Conservation (phyloP, 2,113 vertebrate genomes). For the Penelope pileata region DNA sequence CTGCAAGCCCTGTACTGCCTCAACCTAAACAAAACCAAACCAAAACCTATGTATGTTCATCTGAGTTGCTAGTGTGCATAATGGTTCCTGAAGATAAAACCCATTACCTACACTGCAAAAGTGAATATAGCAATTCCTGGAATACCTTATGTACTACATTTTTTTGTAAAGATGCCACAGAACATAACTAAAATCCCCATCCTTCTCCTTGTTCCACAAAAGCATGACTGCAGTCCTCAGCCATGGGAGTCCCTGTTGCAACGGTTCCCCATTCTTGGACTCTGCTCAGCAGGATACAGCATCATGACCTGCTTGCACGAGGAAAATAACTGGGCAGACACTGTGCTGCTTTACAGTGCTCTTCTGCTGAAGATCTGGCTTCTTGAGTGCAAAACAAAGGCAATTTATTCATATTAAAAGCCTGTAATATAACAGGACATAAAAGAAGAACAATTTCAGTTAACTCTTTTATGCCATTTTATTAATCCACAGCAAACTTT, state of each 20-base stretch:
- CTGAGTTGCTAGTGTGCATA: neutral
- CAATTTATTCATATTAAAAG: neutral
- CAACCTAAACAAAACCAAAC: neutral
- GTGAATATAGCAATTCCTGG: neutral
- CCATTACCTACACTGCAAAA: neutral
- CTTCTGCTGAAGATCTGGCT: slow-evolving; percentile 17
- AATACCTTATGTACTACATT: neutral
- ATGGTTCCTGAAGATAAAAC: neutral
- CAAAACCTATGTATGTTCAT: neutral
- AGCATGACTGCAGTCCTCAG: neutral
- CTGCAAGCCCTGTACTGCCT: neutral
- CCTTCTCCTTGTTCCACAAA: neutral
- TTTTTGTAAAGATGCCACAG: neutral
- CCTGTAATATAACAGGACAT: slow-evolving; percentile 8
- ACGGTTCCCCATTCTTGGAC: neutral
- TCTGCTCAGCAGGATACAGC: neutral
- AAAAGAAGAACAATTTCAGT: slow-evolving; percentile 18
- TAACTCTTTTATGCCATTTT: neutral
- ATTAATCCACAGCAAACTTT: slow-evolving; percentile 55
- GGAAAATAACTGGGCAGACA: slow-evolving; percentile 7
- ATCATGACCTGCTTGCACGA: slow-evolving; percentile 4
- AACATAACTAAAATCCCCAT: neutral
- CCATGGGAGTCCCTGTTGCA: neutral
- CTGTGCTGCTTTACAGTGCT: neutral
- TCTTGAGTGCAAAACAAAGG: slow-evolving; percentile 16